phyloP scores from a whole-genome alignment of 2,797 vertebrate species.

The Pterois miles region DNA sequence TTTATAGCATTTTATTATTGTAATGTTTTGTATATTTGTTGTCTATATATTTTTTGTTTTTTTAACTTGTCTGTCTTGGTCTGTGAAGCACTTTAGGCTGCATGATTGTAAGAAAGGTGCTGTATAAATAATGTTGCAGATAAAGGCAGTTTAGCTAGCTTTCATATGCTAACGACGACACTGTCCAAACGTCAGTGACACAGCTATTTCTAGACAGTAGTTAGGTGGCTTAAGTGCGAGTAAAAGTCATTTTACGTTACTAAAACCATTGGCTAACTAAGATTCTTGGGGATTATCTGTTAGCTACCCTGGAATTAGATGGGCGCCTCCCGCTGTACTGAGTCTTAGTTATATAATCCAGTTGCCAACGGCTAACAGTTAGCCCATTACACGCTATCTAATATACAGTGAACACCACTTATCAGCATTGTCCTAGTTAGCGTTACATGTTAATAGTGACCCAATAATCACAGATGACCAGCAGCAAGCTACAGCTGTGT shows the following conservation, averaged over 20 bases:
- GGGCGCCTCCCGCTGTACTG: background rate
- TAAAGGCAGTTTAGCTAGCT: background rate
- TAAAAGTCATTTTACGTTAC: background rate
- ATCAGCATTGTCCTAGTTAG: background rate
- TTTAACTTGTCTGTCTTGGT: too few relatives aligned
- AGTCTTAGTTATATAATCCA: slow-evolving; percentile 20
- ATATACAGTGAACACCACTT: rapidly evolving
- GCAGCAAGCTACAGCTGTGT: background rate
- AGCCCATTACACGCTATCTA: rapidly evolving
- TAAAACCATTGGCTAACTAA: slow-evolving; percentile 9
- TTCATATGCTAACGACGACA: background rate
- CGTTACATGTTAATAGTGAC: background rate
- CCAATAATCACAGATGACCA: background rate
- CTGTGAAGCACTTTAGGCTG: too few relatives aligned
- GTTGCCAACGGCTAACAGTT: background rate
- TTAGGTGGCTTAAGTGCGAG: background rate
- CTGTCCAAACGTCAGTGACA: background rate
- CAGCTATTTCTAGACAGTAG: background rate
- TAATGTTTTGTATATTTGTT: too few relatives aligned
- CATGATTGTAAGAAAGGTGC: too few relatives aligned
- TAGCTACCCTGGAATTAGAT: slow-evolving; percentile 21
- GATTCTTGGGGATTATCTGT: slow-evolving; percentile 53
- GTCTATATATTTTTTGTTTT: too few relatives aligned
- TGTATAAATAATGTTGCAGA: too few relatives aligned
- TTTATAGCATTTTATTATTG: too few relatives aligned